These are phyloP conservation scores for Halcyon leucocephala DNA, from an alignment of 2,797 vertebrate species.

Conservation along the genomic window DNA sequence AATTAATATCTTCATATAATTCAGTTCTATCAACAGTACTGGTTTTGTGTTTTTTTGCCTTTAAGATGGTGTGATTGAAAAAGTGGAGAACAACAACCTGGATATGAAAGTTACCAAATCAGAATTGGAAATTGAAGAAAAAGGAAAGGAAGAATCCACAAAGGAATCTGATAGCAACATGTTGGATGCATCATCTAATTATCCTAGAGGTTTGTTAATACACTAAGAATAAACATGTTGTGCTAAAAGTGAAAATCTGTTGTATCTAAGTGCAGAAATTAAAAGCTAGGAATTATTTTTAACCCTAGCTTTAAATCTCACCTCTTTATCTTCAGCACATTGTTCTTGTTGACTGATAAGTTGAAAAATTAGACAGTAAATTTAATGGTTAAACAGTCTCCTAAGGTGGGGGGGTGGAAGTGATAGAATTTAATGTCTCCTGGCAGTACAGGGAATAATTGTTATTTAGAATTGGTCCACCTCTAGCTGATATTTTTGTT, in stretches of 20 bases:
- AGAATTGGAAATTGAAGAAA: conserved; percentile 52
- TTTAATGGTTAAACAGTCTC: background rate
- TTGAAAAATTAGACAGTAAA: background rate
- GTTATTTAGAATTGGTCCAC: background rate
- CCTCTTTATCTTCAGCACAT: background rate
- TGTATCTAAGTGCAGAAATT: background rate
- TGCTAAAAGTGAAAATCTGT: background rate
- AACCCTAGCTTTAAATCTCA: background rate
- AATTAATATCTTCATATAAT: background rate
- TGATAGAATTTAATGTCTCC: background rate
- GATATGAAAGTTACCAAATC: background rate
- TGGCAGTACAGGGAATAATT: background rate
- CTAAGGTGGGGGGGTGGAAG: background rate
- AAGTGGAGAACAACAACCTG: background rate
- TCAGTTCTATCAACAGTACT: background rate
- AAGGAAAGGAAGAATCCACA: background rate
- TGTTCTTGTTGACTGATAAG: background rate
- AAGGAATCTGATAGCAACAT: conserved; percentile 38
- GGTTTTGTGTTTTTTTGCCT: background rate
- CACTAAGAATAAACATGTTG: background rate
- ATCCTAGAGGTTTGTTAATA: conserved; percentile 63
- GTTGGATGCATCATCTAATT: conserved; percentile 53
- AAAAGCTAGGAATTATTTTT: background rate
- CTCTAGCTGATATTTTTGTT: background rate
- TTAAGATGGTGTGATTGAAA: conserved; percentile 49